Conservation (phyloP, 2,797 vertebrate genomes). For the Cygnus olor region DNA sequence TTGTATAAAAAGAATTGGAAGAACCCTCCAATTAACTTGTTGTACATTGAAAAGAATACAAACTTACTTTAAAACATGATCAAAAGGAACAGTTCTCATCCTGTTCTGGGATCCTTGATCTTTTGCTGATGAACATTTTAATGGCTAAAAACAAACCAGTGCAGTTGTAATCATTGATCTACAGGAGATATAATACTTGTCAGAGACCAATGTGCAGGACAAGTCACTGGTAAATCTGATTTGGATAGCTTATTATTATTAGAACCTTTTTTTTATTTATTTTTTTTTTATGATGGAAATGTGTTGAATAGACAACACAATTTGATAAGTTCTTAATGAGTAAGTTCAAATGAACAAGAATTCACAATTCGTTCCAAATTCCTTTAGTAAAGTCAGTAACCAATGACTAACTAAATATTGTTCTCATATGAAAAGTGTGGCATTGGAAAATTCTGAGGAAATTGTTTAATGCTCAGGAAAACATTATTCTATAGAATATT, state of each 20-base stretch:
- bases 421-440: not conserved
- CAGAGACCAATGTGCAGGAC: not conserved
- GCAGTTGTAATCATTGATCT: not conserved
- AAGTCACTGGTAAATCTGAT: not conserved
- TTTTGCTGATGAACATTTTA: not conserved
- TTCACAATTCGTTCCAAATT: not conserved
- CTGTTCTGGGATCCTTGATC: not conserved
- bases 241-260: not conserved
- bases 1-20: not conserved
- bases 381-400: not conserved
- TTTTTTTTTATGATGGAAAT: not conserved
- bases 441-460: not conserved
- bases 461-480: not conserved
- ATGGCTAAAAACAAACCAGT: not conserved
- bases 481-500: not conserved
- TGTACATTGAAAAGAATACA: not conserved
- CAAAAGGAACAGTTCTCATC: not conserved
- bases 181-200: not conserved
- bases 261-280: rapidly evolving
- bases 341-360: not conserved
- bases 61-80: not conserved
- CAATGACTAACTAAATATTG: not conserved
- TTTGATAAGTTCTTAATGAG: not conserved
- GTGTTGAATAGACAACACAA: not conserved
- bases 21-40: not conserved